Base-by-base conservation (phyloP, 2,797 vertebrate species). In the Danionella dracula region DNA sequence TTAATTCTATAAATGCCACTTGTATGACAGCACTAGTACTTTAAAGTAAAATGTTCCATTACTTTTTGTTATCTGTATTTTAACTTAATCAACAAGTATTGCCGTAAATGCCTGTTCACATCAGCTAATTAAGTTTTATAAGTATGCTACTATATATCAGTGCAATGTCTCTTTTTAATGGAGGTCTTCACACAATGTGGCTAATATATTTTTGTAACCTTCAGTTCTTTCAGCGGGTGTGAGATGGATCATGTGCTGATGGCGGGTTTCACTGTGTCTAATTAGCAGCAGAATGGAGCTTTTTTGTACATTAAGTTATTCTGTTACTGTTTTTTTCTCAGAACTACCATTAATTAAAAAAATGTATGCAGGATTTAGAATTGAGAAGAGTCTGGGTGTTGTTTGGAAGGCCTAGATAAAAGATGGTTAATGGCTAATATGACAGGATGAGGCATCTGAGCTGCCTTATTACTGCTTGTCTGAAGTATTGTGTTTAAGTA, bases 331-430 rank as follows among this genome's bases (percentile, higher is more conserved):
- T 78, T 82, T 84, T n/a, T n/a, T 86, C 85, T 82, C 81, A 83
- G 84, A 86, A 84, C 84, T 80, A 75, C 82, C 78, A 83, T 88
- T 89, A 89, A 89, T 90, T 88, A 89, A 88, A 62, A 63, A 84
- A 82, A 89, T 90, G 87, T 89, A 72, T 76, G 76, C 66, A 82
- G 82, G 82, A 86, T 86, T 88, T 80, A 77, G 76, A 81, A 84
- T 85, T 84, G 86, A 83, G 87, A 78, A 83, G 83, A 87, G 84
- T 85, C 76, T 70, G 79, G 81, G 82, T 88, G 87, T 88, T 90
- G 86, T 89, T 89, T 89, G 84, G 82, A 85, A 88, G 85, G 85
- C 86, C 86, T 88, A 89, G 87, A 89, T 90, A 88, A 89, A 88
- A 89, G 85, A 87, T 89, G 79, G 82, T 85, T 84, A 84, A 83